A percentile compares a stretch with the other conserved stretches of the same genome.
These are phyloP conservation scores for Dilophus febrilis DNA, from an alignment of 2,888 invertebrate species.

Conservation along the genomic window DNA sequence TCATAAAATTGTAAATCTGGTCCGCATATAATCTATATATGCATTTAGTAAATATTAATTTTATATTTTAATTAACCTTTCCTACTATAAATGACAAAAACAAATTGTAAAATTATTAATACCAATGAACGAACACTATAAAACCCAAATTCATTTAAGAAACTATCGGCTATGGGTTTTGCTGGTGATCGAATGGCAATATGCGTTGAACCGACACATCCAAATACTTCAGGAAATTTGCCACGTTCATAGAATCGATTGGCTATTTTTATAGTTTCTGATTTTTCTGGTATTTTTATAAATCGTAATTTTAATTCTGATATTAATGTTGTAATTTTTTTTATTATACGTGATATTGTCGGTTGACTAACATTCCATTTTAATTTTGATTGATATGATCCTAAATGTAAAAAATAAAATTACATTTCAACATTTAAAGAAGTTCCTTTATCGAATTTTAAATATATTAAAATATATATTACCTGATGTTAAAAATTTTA, in stretches of 20 bases:
- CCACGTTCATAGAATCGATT: slow-evolving; percentile 10
- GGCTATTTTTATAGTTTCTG: slow-evolving; percentile 8
- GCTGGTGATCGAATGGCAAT: slow-evolving; percentile 13
- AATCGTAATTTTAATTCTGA: slow-evolving; percentile 10
- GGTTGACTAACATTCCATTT: slow-evolving; percentile 13
- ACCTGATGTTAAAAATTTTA: slow-evolving; percentile 13
- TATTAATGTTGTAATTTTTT: slow-evolving; percentile 12
- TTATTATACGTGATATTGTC: slow-evolving; percentile 12
- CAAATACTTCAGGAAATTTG: slow-evolving; percentile 12
- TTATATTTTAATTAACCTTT: too few species aligned
- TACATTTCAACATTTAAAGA: background rate
- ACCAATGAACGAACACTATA: slow-evolving; percentile 14
- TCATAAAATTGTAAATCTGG: slow-evolving; percentile 13
- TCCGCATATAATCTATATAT: slow-evolving; percentile 12
- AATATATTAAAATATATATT: slow-evolving; percentile 1
- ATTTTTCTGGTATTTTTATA: slow-evolving; percentile 11
- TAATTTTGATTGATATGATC: slow-evolving; percentile 11
- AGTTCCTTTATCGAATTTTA: too few species aligned
- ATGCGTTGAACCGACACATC: slow-evolving; percentile 13
- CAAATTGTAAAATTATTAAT: background rate
- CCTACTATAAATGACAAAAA: too few species aligned
- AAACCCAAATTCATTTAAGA: slow-evolving; percentile 13
- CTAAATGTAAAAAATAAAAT: slow-evolving; percentile 4
- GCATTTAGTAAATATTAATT: too few species aligned
- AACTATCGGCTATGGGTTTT: slow-evolving; percentile 8